Base-by-base conservation (phyloP, 1,140 invertebrate species). In the Teleopsis dalmanni region DNA sequence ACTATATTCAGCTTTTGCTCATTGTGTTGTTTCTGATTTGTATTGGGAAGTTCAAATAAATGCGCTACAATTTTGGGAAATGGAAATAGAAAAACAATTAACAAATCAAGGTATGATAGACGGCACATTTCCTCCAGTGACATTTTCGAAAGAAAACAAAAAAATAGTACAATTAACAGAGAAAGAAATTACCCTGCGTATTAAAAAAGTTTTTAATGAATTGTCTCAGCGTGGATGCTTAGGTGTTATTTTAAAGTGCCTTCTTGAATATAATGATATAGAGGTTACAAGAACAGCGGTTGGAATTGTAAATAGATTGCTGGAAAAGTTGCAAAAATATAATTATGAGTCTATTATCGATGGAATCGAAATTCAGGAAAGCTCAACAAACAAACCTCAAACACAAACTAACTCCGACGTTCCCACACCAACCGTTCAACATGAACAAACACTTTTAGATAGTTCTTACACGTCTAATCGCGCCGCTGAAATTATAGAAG, bases 41-140 rank as follows among this genome's bases (percentile, higher is more conserved):
- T 81, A 88, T 57, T 86, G 85, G 84, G 85, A 88, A 66, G 85
- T 87, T 0, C 85, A 87, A 64, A 57, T 82, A 0, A 79, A 77
- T 41, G 81, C 82, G 0, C 57, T 89, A 0, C 70, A 78, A 37
- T 88, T 84, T 53, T 89, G 86, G 86, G 74, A 75, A 31, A 65
- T 78, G 21, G 79, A 84, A 13, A 82, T 87, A 13, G 71, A 77
- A 13, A 75, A 77, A 3, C 74, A 81, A 51, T 62, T 87, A 3
- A 76, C 72, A 0, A 77, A 86, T 58, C 84, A 88, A 70, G 86
- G 85, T 23, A 86, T 88, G 82, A 76, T 88, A 2, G 85, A 89
- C 58, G 82, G 83, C 1, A 73, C 73, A 0, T 89, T 89, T 68
- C 85, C 85, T 0, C 78, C 77, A 1, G 79, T 87, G 0, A 87